Evolutionary conservation across 2,113 vertebrate genomes (phyloP), one percentile per base, ranked within the genome.

Genomic region (Pelvicachromis taeniatus): DNA sequence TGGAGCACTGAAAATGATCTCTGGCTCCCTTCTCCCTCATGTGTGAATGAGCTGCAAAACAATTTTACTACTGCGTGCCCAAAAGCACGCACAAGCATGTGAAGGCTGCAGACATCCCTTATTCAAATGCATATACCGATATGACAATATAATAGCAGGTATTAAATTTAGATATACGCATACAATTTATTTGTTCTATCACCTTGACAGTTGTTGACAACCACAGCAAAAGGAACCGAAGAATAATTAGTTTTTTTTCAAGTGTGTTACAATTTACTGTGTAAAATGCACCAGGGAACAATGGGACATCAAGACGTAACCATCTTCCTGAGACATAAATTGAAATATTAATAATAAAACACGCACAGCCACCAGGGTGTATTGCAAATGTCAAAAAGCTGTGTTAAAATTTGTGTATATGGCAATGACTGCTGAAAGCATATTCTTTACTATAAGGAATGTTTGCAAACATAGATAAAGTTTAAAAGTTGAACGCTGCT

Each of bases 1-100:
- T 88, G 87, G 56, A 91, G 89, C 73, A 40, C 58, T 91, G 87
- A 83, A 91, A 89, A 93, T 82, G 79, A 94, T 94, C 81, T 81
- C 86, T 83, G 83, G n/a, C 83, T 79, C 80, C 70, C 23, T n/a
- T 77, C 61, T 84, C 68, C 26, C 80, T 78, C 38, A 79, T 85
- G 80, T 88, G 88, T 82, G 85, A 89, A 89, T 52, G 85, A 90
- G 84, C 85, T 42, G 80, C 77, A 86, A 78, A 88, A 87, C 80
- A 83, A 79, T 87, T 84, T 84, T 53, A 77, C 73, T 52, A 9
- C 78, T 65, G 61, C 38, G 73, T 70, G 40, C 40, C 70, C 86
- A 86, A 78, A 38, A 90, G 54, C 91, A 83, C 16, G 83, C 68
- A 19, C n/a, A 33, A 45, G 14, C 52, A 84, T 38, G 21, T 68